Evolutionary conservation across 2,888 invertebrate genomes (phyloP), one percentile per base, ranked within the genome.

Genomic region (Desoria tigrina): DNA sequence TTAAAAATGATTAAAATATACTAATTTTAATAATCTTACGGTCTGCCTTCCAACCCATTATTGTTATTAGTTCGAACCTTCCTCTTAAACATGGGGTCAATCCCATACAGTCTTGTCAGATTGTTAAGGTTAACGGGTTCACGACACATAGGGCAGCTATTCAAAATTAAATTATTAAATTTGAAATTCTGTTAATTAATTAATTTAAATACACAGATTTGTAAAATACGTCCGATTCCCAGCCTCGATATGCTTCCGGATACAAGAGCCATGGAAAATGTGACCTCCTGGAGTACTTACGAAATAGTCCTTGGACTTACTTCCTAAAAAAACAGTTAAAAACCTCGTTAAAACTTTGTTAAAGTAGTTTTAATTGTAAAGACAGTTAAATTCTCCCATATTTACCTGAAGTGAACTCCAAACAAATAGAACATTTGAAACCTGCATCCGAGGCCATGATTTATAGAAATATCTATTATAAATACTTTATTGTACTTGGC

Each of bases 121-220:
- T 63, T 69, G 7, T 27, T 56, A n/a, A 66, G 26, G 9, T 45
- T 61, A 4, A 69, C 42, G 26, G 55, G 27, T 54, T 69, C 69
- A 16, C 69, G 63, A 23, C 69, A 69, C 63, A 69, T 69, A 21
- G 69, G 69, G 42, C 69, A 69, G 23, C 69, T 69, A n/a, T n/a
- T n/a, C n/a, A n/a, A 24, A 1, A 60, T 51, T 16, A 54, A 54
- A 54, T 54, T 27, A 16, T 32, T n/a, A 54, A 54, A 28, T 28
- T 28, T 51, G 11, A 28, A 55, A 7, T 28, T 51, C 11, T 32
- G 32, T 21, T 51, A 51, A 51, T 4, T 23, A 27, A 51, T 18
- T 51, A 51, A 49, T 11, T 18, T 49, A 49, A 18, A 9, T 18
- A 11, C 49, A 49, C 49, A 11, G 18, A 26, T 53, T 53, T n/a